Evolutionary conservation across 2,888 invertebrate species (phyloP).

Genomic region (Drosophila parthenogenetica): DNA sequence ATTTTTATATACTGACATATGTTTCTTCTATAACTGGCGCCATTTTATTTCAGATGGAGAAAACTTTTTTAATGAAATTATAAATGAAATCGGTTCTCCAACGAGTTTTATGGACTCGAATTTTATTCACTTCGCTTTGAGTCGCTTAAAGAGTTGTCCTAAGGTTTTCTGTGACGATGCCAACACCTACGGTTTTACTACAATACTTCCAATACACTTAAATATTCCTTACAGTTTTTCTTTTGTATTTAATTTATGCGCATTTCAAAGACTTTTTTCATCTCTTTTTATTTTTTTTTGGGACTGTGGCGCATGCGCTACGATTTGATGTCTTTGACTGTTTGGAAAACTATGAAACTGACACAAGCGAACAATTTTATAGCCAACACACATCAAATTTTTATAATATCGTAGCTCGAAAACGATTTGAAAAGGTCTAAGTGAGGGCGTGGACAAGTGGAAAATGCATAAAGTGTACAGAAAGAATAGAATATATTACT

Average conservation of each 20-base stretch:
- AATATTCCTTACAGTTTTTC: constrained; percentile 40
- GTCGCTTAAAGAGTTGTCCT: constrained; percentile 14
- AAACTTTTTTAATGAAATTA: constrained; percentile 66
- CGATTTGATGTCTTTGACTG: constrained; percentile 33
- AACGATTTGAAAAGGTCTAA: background rate
- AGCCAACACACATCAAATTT: constrained; percentile 48
- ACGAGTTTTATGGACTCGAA: constrained; percentile 57
- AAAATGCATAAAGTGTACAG: background rate
- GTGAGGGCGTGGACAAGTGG: background rate
- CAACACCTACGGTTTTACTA: constrained; percentile 68
- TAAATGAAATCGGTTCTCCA: constrained; percentile 50
- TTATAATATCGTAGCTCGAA: constrained; percentile 29
- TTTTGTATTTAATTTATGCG: constrained; percentile 63
- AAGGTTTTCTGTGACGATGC: constrained; percentile 53
- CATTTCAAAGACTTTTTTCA: constrained; percentile 48
- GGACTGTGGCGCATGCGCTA: constrained; percentile 69
- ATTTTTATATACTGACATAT: constrained; percentile 19
- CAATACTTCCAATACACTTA: constrained; percentile 25
- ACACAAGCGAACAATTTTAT: constrained; percentile 57
- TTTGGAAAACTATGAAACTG: constrained; percentile 46
- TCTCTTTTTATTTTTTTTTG: constrained; percentile 3
- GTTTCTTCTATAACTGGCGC: constrained; percentile 45
- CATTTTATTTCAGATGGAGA: constrained; percentile 57
- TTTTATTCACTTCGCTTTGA: constrained; percentile 12
- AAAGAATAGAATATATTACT: too few relatives aligned